phyloP scores from a whole-genome alignment of 30 jellyfish, hydroid and myxozoan species.

The Aurelia sp. region DNA sequence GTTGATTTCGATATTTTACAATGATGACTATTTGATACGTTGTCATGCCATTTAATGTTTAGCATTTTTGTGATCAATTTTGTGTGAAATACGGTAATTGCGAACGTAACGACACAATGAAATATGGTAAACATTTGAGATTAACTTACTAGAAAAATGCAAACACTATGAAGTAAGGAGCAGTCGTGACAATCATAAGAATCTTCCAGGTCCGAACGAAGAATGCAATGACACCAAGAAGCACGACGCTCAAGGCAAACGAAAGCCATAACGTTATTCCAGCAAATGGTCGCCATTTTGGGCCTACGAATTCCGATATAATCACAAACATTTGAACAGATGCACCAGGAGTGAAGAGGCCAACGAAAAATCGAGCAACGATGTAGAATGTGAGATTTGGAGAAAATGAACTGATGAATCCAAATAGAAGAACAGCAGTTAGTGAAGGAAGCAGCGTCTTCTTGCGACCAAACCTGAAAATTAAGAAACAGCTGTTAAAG shows the following conservation, averaged over 20 bases:
- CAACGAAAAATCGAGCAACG: conserved; percentile 57
- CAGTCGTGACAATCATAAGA: conserved; percentile 67
- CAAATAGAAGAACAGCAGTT: conserved; percentile 31
- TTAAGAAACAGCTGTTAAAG: too few relatives aligned
- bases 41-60: too few relatives aligned
- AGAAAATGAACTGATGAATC: conserved; percentile 62
- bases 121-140: too few relatives aligned
- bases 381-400: conserved; percentile 74
- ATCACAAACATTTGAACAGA: conserved; percentile 72
- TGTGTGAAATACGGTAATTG: too few relatives aligned
- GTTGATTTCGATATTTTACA: too few relatives aligned
- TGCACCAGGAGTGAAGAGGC: conserved; percentile 84
- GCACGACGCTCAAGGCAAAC: conserved; percentile 55
- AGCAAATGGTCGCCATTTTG: conserved; percentile 84
- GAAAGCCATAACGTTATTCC: conserved; percentile 78
- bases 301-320: conserved; percentile 82
- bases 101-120: too few relatives aligned
- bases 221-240: conserved; percentile 88
- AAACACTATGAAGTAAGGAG: conserved; percentile 74
- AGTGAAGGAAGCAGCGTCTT: conserved; percentile 65
- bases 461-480: conserved; percentile 76
- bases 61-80: too few relatives aligned
- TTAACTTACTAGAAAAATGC: conserved; percentile 66
- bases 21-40: too few relatives aligned
- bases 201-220: conserved; percentile 85